phyloP scores from a whole-genome alignment of 2,113 vertebrate genomes.

The Phocoena sinus region DNA sequence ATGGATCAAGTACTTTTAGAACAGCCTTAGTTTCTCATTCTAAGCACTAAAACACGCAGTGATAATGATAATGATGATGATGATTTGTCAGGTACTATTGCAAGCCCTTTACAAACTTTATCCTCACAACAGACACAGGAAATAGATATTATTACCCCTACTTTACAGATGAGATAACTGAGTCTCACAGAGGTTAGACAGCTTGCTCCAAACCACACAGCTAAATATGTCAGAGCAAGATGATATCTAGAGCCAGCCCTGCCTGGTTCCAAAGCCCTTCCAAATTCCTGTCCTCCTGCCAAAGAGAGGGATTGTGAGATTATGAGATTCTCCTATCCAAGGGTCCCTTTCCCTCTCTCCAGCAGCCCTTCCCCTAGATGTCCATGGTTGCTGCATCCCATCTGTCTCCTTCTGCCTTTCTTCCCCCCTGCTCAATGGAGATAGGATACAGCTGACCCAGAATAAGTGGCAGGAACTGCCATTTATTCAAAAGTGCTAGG shows the following conservation, averaged over 20 bases:
- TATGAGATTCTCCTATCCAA: neutral
- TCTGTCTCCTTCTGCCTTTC: neutral
- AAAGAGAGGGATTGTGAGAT: neutral
- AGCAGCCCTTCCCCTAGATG: neutral
- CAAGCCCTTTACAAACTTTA: neutral
- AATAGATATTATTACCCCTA: neutral
- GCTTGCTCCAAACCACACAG: neutral
- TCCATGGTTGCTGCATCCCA: neutral
- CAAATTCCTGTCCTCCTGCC: neutral
- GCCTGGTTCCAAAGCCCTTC: neutral
- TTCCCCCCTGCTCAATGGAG: neutral
- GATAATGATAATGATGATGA: neutral
- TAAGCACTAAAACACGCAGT: neutral
- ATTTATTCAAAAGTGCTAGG: neutral
- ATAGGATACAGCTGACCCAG: neutral
- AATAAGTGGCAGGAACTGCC: neutral
- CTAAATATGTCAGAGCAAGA: neutral
- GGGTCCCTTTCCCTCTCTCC: neutral
- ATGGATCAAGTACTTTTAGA: neutral
- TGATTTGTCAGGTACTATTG: neutral
- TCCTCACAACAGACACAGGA: neutral
- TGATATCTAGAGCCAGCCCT: neutral
- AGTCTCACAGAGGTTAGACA: neutral
- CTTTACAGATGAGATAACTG: slow-evolving; percentile 7
- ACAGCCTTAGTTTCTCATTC: neutral